Percentiles rank a stretch among this genome's conserved stretches.
These are phyloP conservation scores for Sipha flava DNA, from an alignment of 1,140 invertebrate species.

Conservation along the genomic window DNA sequence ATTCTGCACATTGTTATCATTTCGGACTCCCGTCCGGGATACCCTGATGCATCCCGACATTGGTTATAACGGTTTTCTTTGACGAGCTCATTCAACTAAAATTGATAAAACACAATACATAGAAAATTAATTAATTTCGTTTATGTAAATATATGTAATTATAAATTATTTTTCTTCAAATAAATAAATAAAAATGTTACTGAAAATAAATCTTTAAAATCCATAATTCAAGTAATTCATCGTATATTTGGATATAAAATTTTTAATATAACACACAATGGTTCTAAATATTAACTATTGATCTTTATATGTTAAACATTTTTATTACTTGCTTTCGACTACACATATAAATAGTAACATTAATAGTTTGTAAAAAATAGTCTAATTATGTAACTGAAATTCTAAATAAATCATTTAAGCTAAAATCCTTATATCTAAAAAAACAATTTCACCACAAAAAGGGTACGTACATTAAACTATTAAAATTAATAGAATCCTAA, in stretches of 20 bases:
- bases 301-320: too few species aligned
- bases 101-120: background rate
- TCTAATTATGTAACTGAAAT: too few species aligned
- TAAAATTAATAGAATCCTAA: background rate
- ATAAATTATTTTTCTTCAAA: background rate
- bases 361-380: too few species aligned
- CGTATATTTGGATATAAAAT: too few species aligned
- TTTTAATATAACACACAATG: too few species aligned
- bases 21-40: slow-evolving; percentile 29
- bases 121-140: background rate
- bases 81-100: slow-evolving; percentile 19
- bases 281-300: too few species aligned
- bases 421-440: too few species aligned
- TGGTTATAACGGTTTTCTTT: background rate
- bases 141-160: background rate
- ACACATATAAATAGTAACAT: too few species aligned
- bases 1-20: background rate
- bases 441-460: background rate
- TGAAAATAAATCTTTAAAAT: background rate
- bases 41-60: slow-evolving; percentile 26
- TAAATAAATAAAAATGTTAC: background rate
- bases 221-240: too few species aligned
- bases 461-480: background rate
- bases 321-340: too few species aligned
- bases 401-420: too few species aligned